These are phyloP conservation scores for Loriculus beryllinus DNA, from an alignment of 2,797 vertebrate genomes.

Conservation along the genomic window DNA sequence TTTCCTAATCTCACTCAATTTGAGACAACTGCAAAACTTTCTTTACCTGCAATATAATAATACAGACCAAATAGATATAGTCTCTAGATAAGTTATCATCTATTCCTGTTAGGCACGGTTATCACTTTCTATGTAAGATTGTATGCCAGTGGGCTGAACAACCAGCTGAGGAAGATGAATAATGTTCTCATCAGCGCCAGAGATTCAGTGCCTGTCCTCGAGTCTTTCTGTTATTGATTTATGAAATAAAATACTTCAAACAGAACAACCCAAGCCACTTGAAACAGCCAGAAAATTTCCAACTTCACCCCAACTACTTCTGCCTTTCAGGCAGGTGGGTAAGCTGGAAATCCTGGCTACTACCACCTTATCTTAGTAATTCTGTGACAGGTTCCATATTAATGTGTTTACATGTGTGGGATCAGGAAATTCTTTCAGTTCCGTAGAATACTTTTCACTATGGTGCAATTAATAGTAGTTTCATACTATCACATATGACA, in stretches of 20 bases:
- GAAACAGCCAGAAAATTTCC: not conserved
- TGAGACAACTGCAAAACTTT: not conserved
- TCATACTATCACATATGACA: not conserved
- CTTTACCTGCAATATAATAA: not conserved
- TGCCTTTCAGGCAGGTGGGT: not conserved
- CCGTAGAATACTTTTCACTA: not conserved
- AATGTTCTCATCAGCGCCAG: not conserved
- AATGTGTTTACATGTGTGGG: not conserved
- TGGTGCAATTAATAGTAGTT: not conserved
- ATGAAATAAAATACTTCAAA: slow-evolving; percentile 35
- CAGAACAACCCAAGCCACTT: not conserved
- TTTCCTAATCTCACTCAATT: not conserved
- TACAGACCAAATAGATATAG: not conserved
- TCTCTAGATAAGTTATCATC: slow-evolving; percentile 18
- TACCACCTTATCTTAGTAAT: not conserved
- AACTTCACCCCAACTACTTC: not conserved
- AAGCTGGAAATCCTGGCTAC: not conserved
- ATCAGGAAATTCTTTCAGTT: not conserved
- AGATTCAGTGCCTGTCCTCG: not conserved
- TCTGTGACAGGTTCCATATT: not conserved
- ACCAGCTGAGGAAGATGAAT: not conserved
- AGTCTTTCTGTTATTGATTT: slow-evolving; percentile 18
- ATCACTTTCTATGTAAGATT: not conserved
- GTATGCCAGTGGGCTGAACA: slow-evolving; percentile 26
- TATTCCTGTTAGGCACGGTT: not conserved